A percentile compares a stretch with the other conserved stretches of the same genome.
phyloP scores from a whole-genome alignment of 2,113 vertebrate species.

The Corvus cornix region DNA sequence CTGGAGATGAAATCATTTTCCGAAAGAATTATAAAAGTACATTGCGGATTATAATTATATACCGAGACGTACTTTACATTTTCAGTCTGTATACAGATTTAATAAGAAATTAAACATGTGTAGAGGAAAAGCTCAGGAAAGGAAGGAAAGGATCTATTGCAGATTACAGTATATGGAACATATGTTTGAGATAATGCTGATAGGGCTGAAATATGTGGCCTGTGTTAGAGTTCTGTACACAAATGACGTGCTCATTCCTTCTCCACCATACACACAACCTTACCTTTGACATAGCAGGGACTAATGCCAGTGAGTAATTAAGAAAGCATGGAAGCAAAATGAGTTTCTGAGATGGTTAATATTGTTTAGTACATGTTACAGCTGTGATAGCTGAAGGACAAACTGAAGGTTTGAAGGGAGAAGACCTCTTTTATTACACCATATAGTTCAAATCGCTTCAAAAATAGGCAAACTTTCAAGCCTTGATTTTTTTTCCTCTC shows the following conservation, averaged over 20 bases:
- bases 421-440: not conserved
- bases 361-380: not conserved
- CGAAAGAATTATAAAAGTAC: not conserved
- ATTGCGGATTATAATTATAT: not conserved
- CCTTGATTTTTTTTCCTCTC: not conserved
- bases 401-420: not conserved
- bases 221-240: not conserved
- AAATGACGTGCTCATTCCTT: not conserved
- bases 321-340: conserved; percentile 2
- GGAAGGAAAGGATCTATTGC: conserved; percentile 44
- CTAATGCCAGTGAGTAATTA: conserved; percentile 1
- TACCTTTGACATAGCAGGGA: conserved; percentile 3
- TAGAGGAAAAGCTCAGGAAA: not conserved
- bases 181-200: conserved; percentile 25
- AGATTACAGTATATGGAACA: conserved; percentile 12
- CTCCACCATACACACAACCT: not conserved
- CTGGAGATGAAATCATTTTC: not conserved
- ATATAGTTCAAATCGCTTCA: not conserved
- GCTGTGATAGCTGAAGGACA: not conserved
- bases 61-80: not conserved
- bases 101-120: not conserved
- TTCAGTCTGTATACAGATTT: not conserved
- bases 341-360: not conserved
- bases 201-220: not conserved
- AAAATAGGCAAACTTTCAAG: conserved; percentile 3